Evolutionary conservation across 1,140 invertebrate genomes (phyloP), one percentile per base, ranked within the genome.

Genomic region (Mactra quadrangularis): DNA sequence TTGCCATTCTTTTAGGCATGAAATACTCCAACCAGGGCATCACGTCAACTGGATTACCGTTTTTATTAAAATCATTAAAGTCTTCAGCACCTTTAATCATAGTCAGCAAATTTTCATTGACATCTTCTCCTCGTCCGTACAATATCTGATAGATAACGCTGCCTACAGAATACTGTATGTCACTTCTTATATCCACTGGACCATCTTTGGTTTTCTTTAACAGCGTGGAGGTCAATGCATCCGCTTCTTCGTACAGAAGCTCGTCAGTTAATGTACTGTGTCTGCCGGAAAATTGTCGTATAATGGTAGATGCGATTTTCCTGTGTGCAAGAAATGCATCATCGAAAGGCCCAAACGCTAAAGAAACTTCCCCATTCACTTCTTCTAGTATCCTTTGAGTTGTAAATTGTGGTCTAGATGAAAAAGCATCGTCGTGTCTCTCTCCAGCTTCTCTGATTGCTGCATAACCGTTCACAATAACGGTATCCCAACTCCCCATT

Each of bases 401-500:
- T 6, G 22, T 45, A 41, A 74, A 74, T 15, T 27, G 31, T 15
- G 52, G 70, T 29, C 55, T 70, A n/a, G 25, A 45, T n/a, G 47
- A 81, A 64, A 71, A 53, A 4, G 19, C 29, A 29, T 57, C 52
- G 27, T 72, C 52, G 3, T 22, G 4, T 19, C 25, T 52, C 22
- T 57, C 50, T 22, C 22, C 3, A 9, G 68, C 50, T 9, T 55
- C 70, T 33, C 55, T 72, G 13, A 72, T 57, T 3, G 52, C 70
- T 9, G 35, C 19, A 25, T 57, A 72, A 6, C 70, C 70, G 19
- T 72, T 72, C 9, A 72, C 52, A 50, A 83, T 47, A 6, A 83
- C 19, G 1, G 75, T 33, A 29, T 57, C 7, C 79, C 72, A 83
- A 25, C 41, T 83, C 19, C 79, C 81, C 53, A 85, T 29, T 1